Conservation (phyloP, 2,797 vertebrate genomes). For the Babyrousa celebensis region DNA sequence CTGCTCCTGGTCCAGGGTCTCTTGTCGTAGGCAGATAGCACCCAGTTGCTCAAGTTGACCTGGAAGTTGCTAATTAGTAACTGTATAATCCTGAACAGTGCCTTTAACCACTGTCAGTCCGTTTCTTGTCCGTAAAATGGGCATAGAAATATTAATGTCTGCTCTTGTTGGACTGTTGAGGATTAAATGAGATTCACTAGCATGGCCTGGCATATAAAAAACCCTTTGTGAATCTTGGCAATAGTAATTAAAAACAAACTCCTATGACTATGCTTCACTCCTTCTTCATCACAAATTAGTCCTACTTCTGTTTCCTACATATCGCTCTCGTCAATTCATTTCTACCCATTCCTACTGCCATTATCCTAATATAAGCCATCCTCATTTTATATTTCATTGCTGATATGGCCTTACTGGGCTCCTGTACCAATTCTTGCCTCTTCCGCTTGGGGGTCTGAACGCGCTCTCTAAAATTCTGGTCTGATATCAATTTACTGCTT, state of each 20-base stretch:
- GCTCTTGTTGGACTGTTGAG: background rate
- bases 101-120: slow-evolving; percentile 17
- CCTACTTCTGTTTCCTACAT: slow-evolving; percentile 15
- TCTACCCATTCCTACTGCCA: background rate
- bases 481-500: slow-evolving; percentile 23
- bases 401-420: background rate
- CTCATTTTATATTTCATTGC: background rate
- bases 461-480: slow-evolving; percentile 32
- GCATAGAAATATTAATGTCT: background rate
- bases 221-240: background rate
- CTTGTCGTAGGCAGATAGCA: background rate
- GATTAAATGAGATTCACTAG: slow-evolving; percentile 25
- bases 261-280: background rate
- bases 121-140: slow-evolving; percentile 51
- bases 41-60: background rate
- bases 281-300: background rate
- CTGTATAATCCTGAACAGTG: background rate
- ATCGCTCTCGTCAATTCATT: background rate
- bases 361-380: background rate
- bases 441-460: background rate
- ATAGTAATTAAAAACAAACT: background rate
- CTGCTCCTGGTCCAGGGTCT: background rate
- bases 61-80: slow-evolving; percentile 1
- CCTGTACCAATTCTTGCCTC: background rate
- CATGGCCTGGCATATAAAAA: background rate